Base-by-base conservation (phyloP, 2,888 invertebrate genomes). In the Tenodera sinensis region DNA sequence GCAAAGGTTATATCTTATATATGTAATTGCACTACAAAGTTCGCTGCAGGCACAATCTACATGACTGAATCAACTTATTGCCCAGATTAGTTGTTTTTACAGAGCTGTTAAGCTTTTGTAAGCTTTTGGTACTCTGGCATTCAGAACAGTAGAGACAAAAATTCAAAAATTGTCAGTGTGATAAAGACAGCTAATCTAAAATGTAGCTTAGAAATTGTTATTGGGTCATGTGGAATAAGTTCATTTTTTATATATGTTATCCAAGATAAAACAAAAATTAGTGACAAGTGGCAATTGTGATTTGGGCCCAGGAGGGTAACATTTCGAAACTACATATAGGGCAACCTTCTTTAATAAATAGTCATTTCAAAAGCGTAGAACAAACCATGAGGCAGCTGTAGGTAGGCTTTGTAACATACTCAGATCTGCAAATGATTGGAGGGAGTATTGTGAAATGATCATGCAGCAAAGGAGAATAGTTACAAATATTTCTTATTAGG, bases 241-340 rank as follows among this genome's bases (percentile, higher is more conserved):
- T 71, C 20, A 20, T 20, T 20, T 71, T 20, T 2, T 71, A n/a
- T 71, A 20, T 42, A 6, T 71, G 20, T 71, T 71, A 8, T 71
- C 6, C n/a, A 9, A 28, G 34, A 42, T 42, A 54, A 47, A 85
- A 42, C 42, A 85, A 42, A 42, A 14, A n/a, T 85, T 54, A 54
- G 85, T 85, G 12, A 42, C 28, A n/a, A 27, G 54, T 47, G 85
- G 85, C 14, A 54, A 47, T 54, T 47, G 85, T 20, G 71, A 34
- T 25, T 87, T 82, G 87, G 83, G 34, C 42, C 34, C 54, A 87
- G 87, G 87, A 87, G 87, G 87, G 87, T 87, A 20, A n/a, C 87
- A 87, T 82, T 28, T 83, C 42, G 83, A 25, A 87, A 87, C 83
- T 87, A 28, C 47, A 54, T 85, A 42, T 54, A 54, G 87, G 81